These are phyloP conservation scores for Nemapogon koenigi DNA, from an alignment of 2,888 invertebrate species.

Conservation along the genomic window DNA sequence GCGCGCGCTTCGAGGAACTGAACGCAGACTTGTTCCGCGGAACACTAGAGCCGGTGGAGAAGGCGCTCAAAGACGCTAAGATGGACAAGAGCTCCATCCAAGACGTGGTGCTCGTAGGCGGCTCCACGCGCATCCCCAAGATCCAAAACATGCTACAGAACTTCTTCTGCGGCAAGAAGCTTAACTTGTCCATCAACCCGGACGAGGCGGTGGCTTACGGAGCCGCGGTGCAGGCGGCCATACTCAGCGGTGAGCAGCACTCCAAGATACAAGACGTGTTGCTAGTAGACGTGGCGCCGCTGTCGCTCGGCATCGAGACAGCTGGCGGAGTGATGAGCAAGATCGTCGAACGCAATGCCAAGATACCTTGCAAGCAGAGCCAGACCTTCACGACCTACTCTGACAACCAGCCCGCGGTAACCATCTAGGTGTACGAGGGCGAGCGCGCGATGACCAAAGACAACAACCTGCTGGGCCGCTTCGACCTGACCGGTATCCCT, in stretches of 20 bases:
- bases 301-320: slow-evolving; percentile 79
- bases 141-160: slow-evolving; percentile 77
- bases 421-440: slow-evolving; percentile 77
- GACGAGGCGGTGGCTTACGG: slow-evolving; percentile 84
- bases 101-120: slow-evolving; percentile 83
- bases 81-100: slow-evolving; percentile 78
- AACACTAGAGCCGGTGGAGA: slow-evolving; percentile 79
- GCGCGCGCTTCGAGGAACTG: slow-evolving; percentile 79
- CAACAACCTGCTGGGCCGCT: slow-evolving; percentile 72
- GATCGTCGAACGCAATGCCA: slow-evolving; percentile 73
- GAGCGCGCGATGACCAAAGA: slow-evolving; percentile 83
- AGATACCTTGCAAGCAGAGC: slow-evolving; percentile 75
- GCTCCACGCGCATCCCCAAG: slow-evolving; percentile 82
- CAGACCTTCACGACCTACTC: slow-evolving; percentile 81
- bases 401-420: slow-evolving; percentile 81
- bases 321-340: slow-evolving; percentile 82
- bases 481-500: slow-evolving; percentile 72
- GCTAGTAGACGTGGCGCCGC: slow-evolving; percentile 65
- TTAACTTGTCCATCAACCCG: slow-evolving; percentile 79
- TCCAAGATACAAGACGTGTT: slow-evolving; percentile 73
- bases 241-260: slow-evolving; percentile 76
- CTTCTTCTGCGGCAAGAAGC: slow-evolving; percentile 75
- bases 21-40: slow-evolving; percentile 74
- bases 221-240: slow-evolving; percentile 77
- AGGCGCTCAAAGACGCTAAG: slow-evolving; percentile 79